These are phyloP conservation scores for Sarcophaga peregrina DNA, from an alignment of 1,140 invertebrate species.

Conservation along the genomic window DNA sequence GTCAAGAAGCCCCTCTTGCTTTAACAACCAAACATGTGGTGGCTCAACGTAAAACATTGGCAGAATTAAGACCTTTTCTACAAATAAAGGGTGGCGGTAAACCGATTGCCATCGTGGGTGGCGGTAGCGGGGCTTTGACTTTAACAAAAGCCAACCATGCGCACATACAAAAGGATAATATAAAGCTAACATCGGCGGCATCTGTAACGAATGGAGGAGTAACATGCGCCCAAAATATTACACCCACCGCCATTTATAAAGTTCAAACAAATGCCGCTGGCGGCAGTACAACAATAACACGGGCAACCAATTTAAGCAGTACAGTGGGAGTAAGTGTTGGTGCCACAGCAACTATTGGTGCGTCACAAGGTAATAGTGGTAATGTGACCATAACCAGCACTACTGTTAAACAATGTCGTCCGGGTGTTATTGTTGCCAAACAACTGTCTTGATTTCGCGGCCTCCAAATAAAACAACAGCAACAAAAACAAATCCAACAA, in stretches of 20 bases:
- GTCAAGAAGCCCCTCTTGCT: slow-evolving; percentile 78
- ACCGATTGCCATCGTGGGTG: slow-evolving; percentile 57
- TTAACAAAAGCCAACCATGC: slow-evolving; percentile 17
- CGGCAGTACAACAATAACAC: slow-evolving; percentile 49
- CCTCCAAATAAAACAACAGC: slow-evolving; percentile 24
- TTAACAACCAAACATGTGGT: slow-evolving; percentile 73
- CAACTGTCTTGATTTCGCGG: slow-evolving; percentile 68
- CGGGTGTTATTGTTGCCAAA: slow-evolving; percentile 88
- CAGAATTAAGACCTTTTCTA: slow-evolving; percentile 75
- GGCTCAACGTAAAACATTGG: slow-evolving; percentile 68
- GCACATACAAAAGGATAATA: background rate
- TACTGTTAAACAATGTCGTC: slow-evolving; percentile 75
- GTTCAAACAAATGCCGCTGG: slow-evolving; percentile 53
- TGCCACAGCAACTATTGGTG: slow-evolving; percentile 50
- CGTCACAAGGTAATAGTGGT: slow-evolving; percentile 49
- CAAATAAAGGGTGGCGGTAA: slow-evolving; percentile 69
- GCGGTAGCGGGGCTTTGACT: slow-evolving; percentile 45
- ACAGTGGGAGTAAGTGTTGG: slow-evolving; percentile 48
- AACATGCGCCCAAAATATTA: slow-evolving; percentile 44
- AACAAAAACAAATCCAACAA: slow-evolving; percentile 31
- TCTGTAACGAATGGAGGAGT: slow-evolving; percentile 30
- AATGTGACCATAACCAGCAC: slow-evolving; percentile 65
- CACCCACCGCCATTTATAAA: slow-evolving; percentile 63
- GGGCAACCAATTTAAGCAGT: background rate
- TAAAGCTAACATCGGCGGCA: background rate